Percentiles rank a stretch among this genome's conserved stretches.
These are phyloP conservation scores for Rostratula benghalensis DNA, from an alignment of 2,113 vertebrate genomes.

Conservation along the genomic window DNA sequence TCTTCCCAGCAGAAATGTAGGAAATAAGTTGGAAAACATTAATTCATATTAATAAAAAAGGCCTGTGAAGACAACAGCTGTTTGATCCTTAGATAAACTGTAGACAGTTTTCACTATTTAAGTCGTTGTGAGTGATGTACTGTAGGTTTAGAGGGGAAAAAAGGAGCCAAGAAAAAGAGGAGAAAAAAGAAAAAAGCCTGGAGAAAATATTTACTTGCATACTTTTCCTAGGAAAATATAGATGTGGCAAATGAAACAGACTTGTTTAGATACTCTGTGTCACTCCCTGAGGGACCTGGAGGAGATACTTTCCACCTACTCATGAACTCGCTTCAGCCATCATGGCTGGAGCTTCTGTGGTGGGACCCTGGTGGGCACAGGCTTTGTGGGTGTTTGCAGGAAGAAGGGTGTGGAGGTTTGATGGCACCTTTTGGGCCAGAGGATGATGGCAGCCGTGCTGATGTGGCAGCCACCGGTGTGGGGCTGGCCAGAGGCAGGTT, in stretches of 20 bases:
- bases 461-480: accelerated
- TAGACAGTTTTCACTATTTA: conserved; percentile 64
- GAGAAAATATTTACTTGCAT: conserved; percentile 61
- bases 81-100: conserved; percentile 72
- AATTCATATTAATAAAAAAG: conserved; percentile 69
- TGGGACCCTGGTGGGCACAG: background rate
- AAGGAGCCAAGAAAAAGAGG: conserved; percentile 49
- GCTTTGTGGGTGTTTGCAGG: background rate
- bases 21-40: conserved; percentile 68
- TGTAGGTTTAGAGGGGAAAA: conserved; percentile 24
- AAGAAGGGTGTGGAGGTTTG: background rate
- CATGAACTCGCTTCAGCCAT: background rate
- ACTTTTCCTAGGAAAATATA: conserved; percentile 57
- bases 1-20: conserved; percentile 66
- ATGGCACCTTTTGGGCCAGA: background rate
- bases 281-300: background rate
- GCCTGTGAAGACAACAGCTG: conserved; percentile 61
- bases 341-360: accelerated
- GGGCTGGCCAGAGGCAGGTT: accelerated
- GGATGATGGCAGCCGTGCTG: accelerated
- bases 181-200: conserved; percentile 27
- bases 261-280: conserved; percentile 7
- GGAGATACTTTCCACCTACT: conserved; percentile 15
- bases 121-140: conserved; percentile 43
- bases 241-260: conserved; percentile 26